Evolutionary conservation across 2,888 invertebrate genomes (phyloP), one percentile per base, ranked within the genome.

Genomic region (Coleophora flavipennella): DNA sequence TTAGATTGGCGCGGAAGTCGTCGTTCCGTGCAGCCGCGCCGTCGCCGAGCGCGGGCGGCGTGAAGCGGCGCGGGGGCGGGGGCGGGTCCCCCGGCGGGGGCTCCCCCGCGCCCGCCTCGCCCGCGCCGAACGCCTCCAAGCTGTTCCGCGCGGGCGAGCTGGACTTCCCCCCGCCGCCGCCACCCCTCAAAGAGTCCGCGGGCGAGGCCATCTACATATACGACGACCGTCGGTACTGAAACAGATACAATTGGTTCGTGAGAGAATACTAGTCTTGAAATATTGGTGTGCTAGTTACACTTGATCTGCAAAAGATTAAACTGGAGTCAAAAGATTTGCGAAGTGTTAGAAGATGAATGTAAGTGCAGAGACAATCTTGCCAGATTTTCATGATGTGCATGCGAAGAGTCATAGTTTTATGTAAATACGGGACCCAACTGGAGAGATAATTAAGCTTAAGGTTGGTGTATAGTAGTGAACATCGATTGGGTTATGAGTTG

Each of bases 1-100:
- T 20, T 35, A 88, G 92, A 53, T 85, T 92, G 61, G 89, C 92
- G 7, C 81, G 91, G 28, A 85, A 90, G 33, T 91, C 90, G 1
- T 89, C 91, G 13, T 89, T 91, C 73, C 87, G 91, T 41, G 6
- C 20, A 20, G 73, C 87, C 31, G 53, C 62, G 2, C 48, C 86
- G 28, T 64, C 69, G 8, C 68, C 78, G 12, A 62, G 77, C 52
- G 81, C 78, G 12, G 61, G 77, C 53, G 81, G 80, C 34, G 79
- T 81, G 57, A 83, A 83, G 64, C 68, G 83, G 13, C 79, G 84
- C 53, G 80, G 80, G 44, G 80, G 78, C 31, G 79, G 80, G 7
- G 80, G 78, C 31, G 79, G 80, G 7, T 77, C 77, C 9, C 76
- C 81, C 2, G 70, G 72, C 44, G 62, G 71, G 46, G 67, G 67